phyloP scores from a whole-genome alignment of 2,888 invertebrate genomes.

The Drosophila phalerata region DNA sequence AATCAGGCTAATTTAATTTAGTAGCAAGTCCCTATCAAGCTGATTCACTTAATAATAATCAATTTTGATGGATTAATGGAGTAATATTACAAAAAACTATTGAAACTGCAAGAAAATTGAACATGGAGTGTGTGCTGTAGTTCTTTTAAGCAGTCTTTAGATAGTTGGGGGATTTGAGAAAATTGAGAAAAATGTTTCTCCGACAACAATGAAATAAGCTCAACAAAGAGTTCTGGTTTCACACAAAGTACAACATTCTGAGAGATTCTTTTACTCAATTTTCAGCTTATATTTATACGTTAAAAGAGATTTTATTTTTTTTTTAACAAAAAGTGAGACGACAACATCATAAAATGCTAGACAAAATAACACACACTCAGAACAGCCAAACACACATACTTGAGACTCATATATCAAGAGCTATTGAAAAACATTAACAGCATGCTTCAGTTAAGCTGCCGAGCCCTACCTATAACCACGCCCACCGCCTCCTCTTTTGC shows the following conservation, averaged over 20 bases:
- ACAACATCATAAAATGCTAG: conserved; percentile 13
- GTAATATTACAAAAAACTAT: neutral
- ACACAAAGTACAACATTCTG: neutral
- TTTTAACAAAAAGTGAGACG: neutral
- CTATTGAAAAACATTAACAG: conserved; percentile 73
- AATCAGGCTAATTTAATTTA: too few species aligned
- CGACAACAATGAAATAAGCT: neutral
- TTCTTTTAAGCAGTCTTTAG: neutral
- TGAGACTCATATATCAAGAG: conserved; percentile 67
- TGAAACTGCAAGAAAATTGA: neutral
- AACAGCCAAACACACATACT: conserved; percentile 21
- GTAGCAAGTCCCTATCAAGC: neutral
- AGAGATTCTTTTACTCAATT: conserved; percentile 10
- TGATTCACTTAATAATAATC: neutral
- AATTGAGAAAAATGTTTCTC: neutral
- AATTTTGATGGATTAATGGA: neutral
- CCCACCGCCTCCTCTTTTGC: neutral
- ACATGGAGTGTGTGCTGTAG: neutral
- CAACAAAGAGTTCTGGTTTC: neutral
- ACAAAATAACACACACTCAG: conserved; percentile 18
- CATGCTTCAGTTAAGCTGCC: conserved; percentile 43
- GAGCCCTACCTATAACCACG: conserved; percentile 15
- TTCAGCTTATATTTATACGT: conserved; percentile 5
- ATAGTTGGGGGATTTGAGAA: neutral
- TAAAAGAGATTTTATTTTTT: neutral